Evolutionary conservation across 2,888 invertebrate genomes (phyloP).

Genomic region (Watsonalla binaria): DNA sequence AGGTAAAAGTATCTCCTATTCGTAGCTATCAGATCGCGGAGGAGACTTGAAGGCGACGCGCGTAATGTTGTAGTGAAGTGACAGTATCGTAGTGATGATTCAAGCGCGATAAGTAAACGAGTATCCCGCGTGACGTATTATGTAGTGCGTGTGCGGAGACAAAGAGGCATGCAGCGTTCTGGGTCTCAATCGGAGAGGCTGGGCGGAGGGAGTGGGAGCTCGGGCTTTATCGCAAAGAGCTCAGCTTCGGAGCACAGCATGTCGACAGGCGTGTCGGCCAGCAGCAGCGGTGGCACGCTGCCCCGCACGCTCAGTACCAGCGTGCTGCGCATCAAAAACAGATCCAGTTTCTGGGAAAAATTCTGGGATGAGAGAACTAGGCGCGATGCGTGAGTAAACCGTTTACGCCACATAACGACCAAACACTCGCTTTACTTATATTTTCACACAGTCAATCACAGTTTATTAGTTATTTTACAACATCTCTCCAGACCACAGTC

Average conservation of each 20-base stretch:
- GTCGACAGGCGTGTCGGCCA: slow-evolving; percentile 72
- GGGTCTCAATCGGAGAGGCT: slow-evolving; percentile 79
- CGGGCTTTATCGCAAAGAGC: slow-evolving; percentile 62
- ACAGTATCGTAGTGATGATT: slow-evolving; percentile 14
- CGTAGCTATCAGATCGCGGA: slow-evolving; percentile 17
- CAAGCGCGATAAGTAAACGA: slow-evolving; percentile 19
- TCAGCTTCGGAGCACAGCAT: slow-evolving; percentile 74
- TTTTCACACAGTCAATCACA: background rate
- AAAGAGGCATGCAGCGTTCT: slow-evolving; percentile 67
- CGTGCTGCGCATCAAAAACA: slow-evolving; percentile 86
- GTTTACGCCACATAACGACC: background rate
- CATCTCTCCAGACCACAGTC: no score
- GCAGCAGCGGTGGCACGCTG: slow-evolving; percentile 72
- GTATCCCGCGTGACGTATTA: slow-evolving; percentile 23
- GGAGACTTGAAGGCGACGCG: slow-evolving; percentile 20
- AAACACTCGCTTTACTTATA: background rate
- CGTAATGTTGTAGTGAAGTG: slow-evolving; percentile 18
- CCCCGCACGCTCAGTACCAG: slow-evolving; percentile 88
- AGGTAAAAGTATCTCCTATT: slow-evolving; percentile 22
- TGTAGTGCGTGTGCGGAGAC: slow-evolving; percentile 32
- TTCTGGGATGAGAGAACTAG: slow-evolving; percentile 85
- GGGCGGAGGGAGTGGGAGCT: slow-evolving; percentile 50
- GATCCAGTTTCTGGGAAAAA: slow-evolving; percentile 91
- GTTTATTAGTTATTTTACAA: no score
- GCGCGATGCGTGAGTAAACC: slow-evolving; percentile 82